phyloP scores from a whole-genome alignment of 2,113 vertebrate genomes.

The Dromiciops gliroides region DNA sequence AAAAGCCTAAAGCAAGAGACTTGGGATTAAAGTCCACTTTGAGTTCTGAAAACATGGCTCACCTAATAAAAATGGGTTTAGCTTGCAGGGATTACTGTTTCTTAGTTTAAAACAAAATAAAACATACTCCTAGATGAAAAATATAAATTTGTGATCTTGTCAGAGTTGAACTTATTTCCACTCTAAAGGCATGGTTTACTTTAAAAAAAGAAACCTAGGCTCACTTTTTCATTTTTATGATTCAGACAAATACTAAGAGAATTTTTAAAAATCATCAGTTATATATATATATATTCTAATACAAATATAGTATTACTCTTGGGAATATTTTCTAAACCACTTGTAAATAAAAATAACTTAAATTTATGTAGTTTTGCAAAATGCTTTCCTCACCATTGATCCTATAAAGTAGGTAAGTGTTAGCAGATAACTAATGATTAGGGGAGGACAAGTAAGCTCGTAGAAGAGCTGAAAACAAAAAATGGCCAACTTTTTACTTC shows the following conservation, averaged over 20 bases:
- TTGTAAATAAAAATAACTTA: constrained; percentile 42
- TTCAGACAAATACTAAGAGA: constrained; percentile 76
- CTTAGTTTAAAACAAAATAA: constrained; percentile 17
- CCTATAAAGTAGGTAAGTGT: not conserved
- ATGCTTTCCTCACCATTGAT: not conserved
- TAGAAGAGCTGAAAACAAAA: constrained; percentile 43
- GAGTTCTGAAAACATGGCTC: constrained; percentile 22
- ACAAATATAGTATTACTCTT: constrained; percentile 48
- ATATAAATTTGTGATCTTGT: constrained; percentile 72
- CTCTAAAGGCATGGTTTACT: constrained; percentile 43
- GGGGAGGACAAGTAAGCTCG: not conserved
- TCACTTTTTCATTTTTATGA: constrained; percentile 75
- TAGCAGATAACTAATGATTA: not conserved
- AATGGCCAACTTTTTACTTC: constrained; percentile 44
- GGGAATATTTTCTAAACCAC: constrained; percentile 56
- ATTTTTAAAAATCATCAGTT: constrained; percentile 70
- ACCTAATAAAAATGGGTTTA: constrained; percentile 44
- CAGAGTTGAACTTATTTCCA: constrained; percentile 70
- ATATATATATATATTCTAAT: constrained; percentile 60
- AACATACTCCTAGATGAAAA: constrained; percentile 49
- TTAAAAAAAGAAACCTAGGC: constrained; percentile 59
- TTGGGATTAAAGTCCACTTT: not conserved
- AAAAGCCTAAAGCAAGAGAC: not conserved
- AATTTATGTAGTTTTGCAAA: not conserved
- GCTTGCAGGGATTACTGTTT: constrained; percentile 33